Base-by-base conservation (phyloP, 2,113 vertebrate genomes). In the Paratilapia polleni region DNA sequence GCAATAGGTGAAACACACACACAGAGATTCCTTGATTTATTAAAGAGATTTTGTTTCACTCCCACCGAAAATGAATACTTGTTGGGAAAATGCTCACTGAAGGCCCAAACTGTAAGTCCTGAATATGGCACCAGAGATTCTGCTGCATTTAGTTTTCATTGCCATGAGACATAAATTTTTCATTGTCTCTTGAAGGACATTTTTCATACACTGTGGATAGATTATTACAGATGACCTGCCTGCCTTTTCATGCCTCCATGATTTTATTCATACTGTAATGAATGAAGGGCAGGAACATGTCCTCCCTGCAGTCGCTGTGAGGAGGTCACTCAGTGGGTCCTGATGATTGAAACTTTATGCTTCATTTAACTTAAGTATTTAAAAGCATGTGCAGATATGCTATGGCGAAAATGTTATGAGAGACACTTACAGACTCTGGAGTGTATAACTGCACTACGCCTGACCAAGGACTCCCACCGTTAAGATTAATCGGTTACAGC, bases 191-290 rank as follows among this genome's bases (percentile, higher is more conserved):
- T 87, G 84, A 88, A 90, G 88, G 92, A 91, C 89, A 12, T 61
- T 76, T 77, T 78, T 68, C 76, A 41, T 62, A 61, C 19, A 20
- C 66, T 49, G 59, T 57, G 52, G 59, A 66, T 75, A 86, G 49
- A 93, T 90, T 63, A 90, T 90, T 85, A 91, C 78, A 89, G 64
- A 89, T 86, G 85, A 86, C 85, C 87, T 58, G 66, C 36, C 87
- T 83, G 87, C 85, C 78, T 94, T 88, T 91, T 89, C 80, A 89
- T 83, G 87, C 83, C 59, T 84, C 61, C 12, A 17, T 90, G 82
- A 73, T 83, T 92, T 90, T 88, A 84, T 89, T 84, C 49, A 66
- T 80, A 73, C 54, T 82, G 61, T 64, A 85, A 91, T 88, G 89
- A 90, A 86, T 87, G 78, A 91, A 90, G 86, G 68, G 24, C 74